Percentiles rank a stretch among this genome's conserved stretches.
Evolutionary conservation across 2,888 invertebrate genomes (phyloP).

Genomic region (Drosophila gaucha): DNA sequence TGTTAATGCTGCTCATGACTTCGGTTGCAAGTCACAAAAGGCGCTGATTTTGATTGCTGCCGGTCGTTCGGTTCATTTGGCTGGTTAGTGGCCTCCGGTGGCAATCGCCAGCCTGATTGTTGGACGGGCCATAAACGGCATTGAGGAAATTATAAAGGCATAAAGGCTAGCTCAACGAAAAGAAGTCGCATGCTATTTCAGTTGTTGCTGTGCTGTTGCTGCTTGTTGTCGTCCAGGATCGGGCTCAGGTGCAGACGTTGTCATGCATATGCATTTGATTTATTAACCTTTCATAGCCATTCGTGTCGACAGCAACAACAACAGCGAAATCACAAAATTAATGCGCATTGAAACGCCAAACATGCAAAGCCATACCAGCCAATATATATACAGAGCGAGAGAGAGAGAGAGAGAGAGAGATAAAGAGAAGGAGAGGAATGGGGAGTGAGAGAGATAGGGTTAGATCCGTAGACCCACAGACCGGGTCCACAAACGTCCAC

Average conservation of each 20-base stretch:
- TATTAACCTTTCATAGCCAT: conserved; percentile 81
- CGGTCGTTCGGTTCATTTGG: conserved; percentile 30
- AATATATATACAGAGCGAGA: background rate
- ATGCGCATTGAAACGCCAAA: conserved; percentile 81
- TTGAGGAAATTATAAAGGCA: conserved; percentile 78
- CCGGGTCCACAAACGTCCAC: conserved; percentile 32
- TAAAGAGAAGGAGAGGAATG: background rate
- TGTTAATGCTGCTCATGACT: conserved; percentile 61
- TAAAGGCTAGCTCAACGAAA: conserved; percentile 50
- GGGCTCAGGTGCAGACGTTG: conserved; percentile 69
- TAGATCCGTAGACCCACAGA: conserved; percentile 24
- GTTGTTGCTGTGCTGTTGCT: background rate
- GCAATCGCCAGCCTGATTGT: conserved; percentile 27
- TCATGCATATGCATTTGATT: conserved; percentile 80
- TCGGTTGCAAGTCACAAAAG: conserved; percentile 59
- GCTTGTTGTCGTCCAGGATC: conserved; percentile 32
- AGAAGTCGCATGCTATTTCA: conserved; percentile 30
- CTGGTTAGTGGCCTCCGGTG: conserved; percentile 33
- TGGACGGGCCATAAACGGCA: conserved; percentile 63
- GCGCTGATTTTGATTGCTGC: conserved; percentile 66
- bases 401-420: background rate
- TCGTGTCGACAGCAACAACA: conserved; percentile 75
- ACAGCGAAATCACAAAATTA: conserved; percentile 66
- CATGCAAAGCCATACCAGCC: conserved; percentile 61
- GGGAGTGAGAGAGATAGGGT: background rate